Evolutionary conservation across 2,888 invertebrate species (phyloP).

Genomic region (Bombyx huttoni): DNA sequence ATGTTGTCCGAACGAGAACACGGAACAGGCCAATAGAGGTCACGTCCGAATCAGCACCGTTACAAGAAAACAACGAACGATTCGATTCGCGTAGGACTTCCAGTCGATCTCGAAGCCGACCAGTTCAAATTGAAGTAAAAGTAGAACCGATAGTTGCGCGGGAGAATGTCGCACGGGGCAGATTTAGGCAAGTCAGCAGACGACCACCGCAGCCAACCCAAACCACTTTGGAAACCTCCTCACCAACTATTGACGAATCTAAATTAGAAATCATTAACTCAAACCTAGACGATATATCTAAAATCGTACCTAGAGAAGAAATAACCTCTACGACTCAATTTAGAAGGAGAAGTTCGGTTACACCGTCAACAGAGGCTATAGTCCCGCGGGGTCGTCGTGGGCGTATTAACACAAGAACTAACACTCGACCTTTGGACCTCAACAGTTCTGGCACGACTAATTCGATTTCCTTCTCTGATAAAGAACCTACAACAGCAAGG

Average conservation of each 20-base stretch:
- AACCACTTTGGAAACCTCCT: conserved; percentile 22
- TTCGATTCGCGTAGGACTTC: conserved; percentile 48
- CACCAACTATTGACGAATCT: conserved; percentile 29
- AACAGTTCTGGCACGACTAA: conserved; percentile 51
- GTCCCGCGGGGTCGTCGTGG: conserved; percentile 27
- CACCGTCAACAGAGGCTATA: conserved; percentile 26
- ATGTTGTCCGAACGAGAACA: conserved; percentile 31
- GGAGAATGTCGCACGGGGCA: conserved; percentile 29
- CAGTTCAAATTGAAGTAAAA: conserved; percentile 20
- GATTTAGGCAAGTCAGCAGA: conserved; percentile 27
- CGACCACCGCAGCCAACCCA: conserved; percentile 19
- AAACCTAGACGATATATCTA: conserved; percentile 34
- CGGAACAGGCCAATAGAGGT: conserved; percentile 28
- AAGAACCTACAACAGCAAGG: conserved; percentile 42
- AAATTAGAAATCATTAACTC: conserved; percentile 39
- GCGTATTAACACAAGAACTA: conserved; percentile 35
- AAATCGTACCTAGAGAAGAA: conserved; percentile 27
- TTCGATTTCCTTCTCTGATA: conserved; percentile 35
- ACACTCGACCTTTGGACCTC: conserved; percentile 35
- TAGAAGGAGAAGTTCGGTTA: conserved; percentile 34
- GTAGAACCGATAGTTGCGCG: conserved; percentile 22
- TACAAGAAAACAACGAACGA: conserved; percentile 40
- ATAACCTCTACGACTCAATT: conserved; percentile 28
- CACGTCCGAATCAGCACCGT: conserved; percentile 20
- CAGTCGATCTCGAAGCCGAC: conserved; percentile 42